Evolutionary conservation across 2,888 invertebrate species (phyloP), one percentile per base, ranked within the genome.

Genomic region (Chymomyza procnemis): DNA sequence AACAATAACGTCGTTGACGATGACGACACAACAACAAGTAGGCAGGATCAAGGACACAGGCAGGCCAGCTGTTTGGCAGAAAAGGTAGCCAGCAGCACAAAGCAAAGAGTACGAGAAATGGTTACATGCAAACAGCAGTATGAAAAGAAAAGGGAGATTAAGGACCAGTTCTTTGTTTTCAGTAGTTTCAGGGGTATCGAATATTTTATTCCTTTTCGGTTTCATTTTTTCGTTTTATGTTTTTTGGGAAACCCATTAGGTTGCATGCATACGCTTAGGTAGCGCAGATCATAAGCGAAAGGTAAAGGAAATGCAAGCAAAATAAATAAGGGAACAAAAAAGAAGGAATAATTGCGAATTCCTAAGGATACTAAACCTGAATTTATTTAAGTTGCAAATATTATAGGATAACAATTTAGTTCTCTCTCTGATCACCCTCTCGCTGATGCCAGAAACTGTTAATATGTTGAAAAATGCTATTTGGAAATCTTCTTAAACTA

Each of bases 1-100:
- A 71, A 18, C 34, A 65, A 59, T 6, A 26, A 26, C 26, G 26
- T 26, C 26, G 26, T 26, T 21, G 61, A 64, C 48, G 18, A 48
- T 19, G 61, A 65, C 46, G 59, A 48, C 52, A 71, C 46, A 59
- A 61, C 64, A 83, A 76, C 78, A 74, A 74, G 71, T 76, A 74
- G 75, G 80, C 88, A 89, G 89, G 88, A 89, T 89, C 88, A 88
- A 88, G 88, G 89, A 88, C 89, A 73, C 76, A 64, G 60, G 64
- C 67, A 54, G 22, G 46, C 14, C 26, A 19, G 61, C 57, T 50
- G 61, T 26, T 50, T 55, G 69, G 26, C 8, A 26, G 26, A 8
- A 26, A n/a, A 26, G 26, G 26, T 26, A 26, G 26, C 26, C 67
- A 63, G 6, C 26, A 65, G 72, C 64, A 65, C 67, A 79, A 72